Evolutionary conservation across 2,888 invertebrate genomes (phyloP).

Genomic region (Microctonus brassicae): DNA sequence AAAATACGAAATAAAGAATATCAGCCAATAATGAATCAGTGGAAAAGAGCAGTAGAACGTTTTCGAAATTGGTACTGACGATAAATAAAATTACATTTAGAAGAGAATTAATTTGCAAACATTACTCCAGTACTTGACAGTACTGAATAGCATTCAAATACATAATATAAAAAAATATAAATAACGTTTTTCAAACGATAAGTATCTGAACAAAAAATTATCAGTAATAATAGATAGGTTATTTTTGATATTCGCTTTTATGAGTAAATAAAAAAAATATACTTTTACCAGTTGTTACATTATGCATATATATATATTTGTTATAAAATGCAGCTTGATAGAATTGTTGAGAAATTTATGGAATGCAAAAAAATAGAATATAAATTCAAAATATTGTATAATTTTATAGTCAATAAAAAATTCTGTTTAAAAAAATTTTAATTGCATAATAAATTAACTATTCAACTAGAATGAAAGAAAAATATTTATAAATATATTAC

Average conservation of each 20-base stretch:
- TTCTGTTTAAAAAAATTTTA: no score
- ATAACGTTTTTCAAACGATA: no score
- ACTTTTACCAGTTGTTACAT: background rate
- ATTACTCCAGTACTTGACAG: background rate
- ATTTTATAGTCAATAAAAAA: no score
- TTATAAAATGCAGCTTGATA: background rate
- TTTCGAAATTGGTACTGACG: conserved; percentile 74
- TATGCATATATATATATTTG: background rate
- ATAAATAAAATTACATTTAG: background rate
- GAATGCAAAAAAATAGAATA: no score
- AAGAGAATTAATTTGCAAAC: background rate
- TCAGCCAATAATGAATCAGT: conserved; percentile 67
- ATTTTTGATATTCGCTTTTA: background rate
- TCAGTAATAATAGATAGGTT: background rate
- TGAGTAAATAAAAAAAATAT: background rate
- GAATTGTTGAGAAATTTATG: no score
- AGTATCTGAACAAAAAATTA: background rate
- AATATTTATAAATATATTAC: no score
- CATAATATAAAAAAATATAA: no score
- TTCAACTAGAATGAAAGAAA: no score
- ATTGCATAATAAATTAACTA: no score
- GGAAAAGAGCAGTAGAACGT: conserved; percentile 74
- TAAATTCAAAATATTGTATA: no score
- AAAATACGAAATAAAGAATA: conserved; percentile 58
- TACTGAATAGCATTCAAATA: background rate